These are phyloP conservation scores for Cranoglanis bouderius DNA, from an alignment of 2,113 vertebrate species.

Conservation along the genomic window DNA sequence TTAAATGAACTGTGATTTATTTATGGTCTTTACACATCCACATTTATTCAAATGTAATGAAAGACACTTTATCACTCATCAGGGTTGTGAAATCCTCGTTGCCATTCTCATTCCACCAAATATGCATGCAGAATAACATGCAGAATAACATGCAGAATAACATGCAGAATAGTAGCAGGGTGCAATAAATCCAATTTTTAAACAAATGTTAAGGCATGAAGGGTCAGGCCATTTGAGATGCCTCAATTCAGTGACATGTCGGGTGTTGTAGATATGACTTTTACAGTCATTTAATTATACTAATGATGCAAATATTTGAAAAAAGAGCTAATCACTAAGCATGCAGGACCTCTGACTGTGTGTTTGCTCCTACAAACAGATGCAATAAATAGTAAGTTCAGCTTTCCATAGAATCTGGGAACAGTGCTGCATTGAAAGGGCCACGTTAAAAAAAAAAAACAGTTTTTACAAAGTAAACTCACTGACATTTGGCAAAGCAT, in stretches of 20 bases:
- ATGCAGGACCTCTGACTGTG: background rate
- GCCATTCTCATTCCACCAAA: background rate
- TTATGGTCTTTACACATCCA: background rate
- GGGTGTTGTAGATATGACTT: background rate
- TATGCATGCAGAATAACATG: background rate
- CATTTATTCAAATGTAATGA: background rate
- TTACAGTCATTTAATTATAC: background rate
- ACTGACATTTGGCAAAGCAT: constrained; percentile 27
- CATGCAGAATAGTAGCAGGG: background rate
- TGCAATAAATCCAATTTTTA: background rate
- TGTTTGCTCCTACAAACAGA: constrained; percentile 4
- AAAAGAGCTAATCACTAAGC: background rate
- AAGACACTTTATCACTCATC: background rate
- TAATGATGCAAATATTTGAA: background rate
- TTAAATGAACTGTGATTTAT: constrained; percentile 2
- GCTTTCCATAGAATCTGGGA: background rate
- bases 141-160: background rate
- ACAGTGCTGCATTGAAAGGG: background rate
- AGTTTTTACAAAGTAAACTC: background rate
- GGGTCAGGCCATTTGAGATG: background rate
- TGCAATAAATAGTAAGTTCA: constrained; percentile 16
- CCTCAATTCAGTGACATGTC: background rate
- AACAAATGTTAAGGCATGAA: background rate
- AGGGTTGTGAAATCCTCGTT: background rate
- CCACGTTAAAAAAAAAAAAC: background rate